These are phyloP conservation scores for Julus scanicus DNA, from an alignment of 2,888 invertebrate species.

Conservation along the genomic window DNA sequence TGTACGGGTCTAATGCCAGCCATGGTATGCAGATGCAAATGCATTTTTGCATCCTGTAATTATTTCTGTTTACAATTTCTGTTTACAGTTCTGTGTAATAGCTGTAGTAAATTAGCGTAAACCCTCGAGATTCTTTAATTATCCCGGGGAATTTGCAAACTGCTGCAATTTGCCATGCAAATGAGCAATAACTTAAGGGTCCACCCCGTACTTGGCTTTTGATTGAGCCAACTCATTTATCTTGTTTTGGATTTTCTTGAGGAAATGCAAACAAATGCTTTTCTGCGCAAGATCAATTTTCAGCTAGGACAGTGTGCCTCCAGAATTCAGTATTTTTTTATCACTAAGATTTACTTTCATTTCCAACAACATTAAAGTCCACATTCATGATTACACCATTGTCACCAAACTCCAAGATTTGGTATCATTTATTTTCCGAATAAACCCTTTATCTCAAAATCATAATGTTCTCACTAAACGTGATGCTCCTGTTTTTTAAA, in stretches of 20 bases:
- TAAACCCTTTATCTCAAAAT: too few relatives aligned
- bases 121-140: slow-evolving; percentile 34
- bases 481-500: too few relatives aligned
- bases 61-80: slow-evolving; percentile 13
- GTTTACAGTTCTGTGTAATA: background rate
- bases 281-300: background rate
- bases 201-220: background rate
- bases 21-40: background rate
- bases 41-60: slow-evolving; percentile 3
- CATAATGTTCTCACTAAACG: too few relatives aligned
- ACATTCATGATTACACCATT: too few relatives aligned
- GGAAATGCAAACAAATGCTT: background rate
- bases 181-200: slow-evolving; percentile 10
- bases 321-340: too few relatives aligned
- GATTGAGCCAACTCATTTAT: background rate
- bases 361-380: too few relatives aligned
- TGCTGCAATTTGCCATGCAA: slow-evolving; percentile 27
- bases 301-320: background rate
- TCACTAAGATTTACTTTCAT: too few relatives aligned
- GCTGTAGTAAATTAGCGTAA: slow-evolving; percentile 29
- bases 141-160: slow-evolving; percentile 30
- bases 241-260: slow-evolving; percentile 16
- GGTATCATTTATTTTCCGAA: too few relatives aligned
- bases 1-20: background rate
- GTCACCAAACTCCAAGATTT: too few relatives aligned